A percentile compares a stretch with the other conserved stretches of the same genome.
Conservation (phyloP, 2,113 vertebrate genomes). For the Mormyrus iriodes region DNA sequence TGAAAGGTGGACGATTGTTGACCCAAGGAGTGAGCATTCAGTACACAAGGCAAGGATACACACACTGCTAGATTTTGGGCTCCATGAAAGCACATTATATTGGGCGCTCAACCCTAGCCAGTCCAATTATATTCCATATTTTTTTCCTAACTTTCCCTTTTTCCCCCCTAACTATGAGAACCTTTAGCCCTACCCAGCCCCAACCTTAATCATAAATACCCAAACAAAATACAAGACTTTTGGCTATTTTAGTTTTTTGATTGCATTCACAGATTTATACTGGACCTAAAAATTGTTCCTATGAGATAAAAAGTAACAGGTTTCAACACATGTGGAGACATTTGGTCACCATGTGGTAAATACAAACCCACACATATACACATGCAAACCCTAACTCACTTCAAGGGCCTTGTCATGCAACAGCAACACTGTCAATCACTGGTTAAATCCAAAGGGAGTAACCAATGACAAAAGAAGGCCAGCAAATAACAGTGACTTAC, state of each 20-base stretch:
- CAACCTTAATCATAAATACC: neutral
- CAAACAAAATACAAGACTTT: neutral
- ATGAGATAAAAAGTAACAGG: neutral
- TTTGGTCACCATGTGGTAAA: neutral
- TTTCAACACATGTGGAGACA: neutral
- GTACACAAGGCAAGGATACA: neutral
- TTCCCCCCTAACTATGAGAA: neutral
- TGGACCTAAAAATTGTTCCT: neutral
- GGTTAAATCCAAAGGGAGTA: neutral
- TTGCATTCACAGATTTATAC: neutral
- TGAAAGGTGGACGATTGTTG: neutral
- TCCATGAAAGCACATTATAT: neutral
- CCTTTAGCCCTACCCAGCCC: neutral
- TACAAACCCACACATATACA: neutral
- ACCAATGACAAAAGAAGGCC: neutral
- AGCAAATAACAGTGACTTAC: constrained; percentile 1
- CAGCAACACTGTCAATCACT: neutral
- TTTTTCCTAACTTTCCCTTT: neutral
- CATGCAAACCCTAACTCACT: neutral
- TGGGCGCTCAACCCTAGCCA: neutral
- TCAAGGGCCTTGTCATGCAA: neutral
- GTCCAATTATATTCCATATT: neutral
- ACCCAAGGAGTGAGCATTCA: too few species aligned
- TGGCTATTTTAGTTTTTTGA: neutral
- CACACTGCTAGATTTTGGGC: too few species aligned